A percentile compares a stretch with the other conserved stretches of the same genome.
These are phyloP conservation scores for Plemyria rubiginata DNA, from an alignment of 2,888 invertebrate species.

Conservation along the genomic window DNA sequence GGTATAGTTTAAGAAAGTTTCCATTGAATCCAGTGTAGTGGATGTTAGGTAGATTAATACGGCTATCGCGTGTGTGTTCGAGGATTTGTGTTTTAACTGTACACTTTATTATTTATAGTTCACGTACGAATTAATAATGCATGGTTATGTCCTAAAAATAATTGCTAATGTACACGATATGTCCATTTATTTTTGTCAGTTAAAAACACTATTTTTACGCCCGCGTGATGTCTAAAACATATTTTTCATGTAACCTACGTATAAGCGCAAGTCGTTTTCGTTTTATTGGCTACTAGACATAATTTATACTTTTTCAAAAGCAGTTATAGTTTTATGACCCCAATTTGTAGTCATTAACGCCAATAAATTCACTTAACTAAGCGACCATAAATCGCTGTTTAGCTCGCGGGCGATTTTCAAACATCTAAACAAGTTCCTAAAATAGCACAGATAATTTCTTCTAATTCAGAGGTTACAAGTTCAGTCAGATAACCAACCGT, in stretches of 20 bases:
- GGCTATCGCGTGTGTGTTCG: conserved; percentile 54
- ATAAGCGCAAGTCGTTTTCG: background rate
- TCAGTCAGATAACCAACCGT: conserved; percentile 58
- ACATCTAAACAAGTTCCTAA: conserved; percentile 23
- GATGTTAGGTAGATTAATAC: conserved; percentile 55
- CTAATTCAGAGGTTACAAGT: conserved; percentile 41
- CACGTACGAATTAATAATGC: conserved; percentile 54
- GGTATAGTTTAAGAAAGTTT: conserved; percentile 56
- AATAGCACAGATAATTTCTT: conserved; percentile 40
- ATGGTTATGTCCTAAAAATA: conserved; percentile 54
- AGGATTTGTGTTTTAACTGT: conserved; percentile 54
- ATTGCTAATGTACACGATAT: conserved; percentile 43
- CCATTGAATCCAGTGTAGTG: conserved; percentile 41
- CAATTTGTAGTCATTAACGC: conserved; percentile 41
- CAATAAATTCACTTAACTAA: conserved; percentile 39
- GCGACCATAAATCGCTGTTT: conserved; percentile 29
- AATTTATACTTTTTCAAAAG: conserved; percentile 30
- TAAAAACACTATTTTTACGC: background rate
- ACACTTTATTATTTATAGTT: conserved; percentile 53
- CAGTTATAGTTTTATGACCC: conserved; percentile 34
- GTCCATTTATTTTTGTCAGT: conserved; percentile 16
- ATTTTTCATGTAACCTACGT: background rate
- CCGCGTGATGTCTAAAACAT: conserved; percentile 7
- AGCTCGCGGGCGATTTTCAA: conserved; percentile 21
- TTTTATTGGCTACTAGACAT: conserved; percentile 18